phyloP scores from a whole-genome alignment of 1,140 invertebrate genomes.

The Zelostemma sp. region DNA sequence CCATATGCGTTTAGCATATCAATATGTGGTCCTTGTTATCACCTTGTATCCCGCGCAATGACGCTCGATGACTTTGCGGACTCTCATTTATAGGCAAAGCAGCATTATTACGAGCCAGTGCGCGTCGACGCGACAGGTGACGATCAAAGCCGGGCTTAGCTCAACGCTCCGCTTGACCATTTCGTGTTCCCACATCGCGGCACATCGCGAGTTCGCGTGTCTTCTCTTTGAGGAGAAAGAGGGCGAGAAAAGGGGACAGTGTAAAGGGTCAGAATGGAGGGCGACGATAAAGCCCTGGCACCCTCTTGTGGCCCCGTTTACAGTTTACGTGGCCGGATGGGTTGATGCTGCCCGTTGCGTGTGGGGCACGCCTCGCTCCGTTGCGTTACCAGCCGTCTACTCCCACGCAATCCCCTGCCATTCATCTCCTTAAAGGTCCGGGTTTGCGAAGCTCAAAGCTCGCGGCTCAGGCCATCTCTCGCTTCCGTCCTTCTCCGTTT shows the following conservation, averaged over 20 bases:
- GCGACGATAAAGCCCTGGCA: constrained; percentile 16
- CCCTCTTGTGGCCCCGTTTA: constrained; percentile 56
- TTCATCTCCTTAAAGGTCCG: constrained; percentile 43
- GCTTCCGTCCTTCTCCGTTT: constrained; percentile 15
- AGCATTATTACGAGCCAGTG: constrained; percentile 33
- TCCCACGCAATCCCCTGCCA: constrained; percentile 60
- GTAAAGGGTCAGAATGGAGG: constrained; percentile 36
- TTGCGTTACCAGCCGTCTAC: constrained; percentile 67
- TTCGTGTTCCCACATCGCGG: constrained; percentile 57
- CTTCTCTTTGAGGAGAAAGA: constrained; percentile 27
- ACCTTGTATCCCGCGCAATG: not conserved
- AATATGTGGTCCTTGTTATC: no score
- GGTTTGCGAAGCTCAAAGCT: constrained; percentile 36
- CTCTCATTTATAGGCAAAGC: constrained; percentile 26
- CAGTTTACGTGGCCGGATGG: constrained; percentile 66
- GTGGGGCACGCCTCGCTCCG: constrained; percentile 66
- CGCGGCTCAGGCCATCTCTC: constrained; percentile 28
- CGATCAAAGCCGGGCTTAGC: constrained; percentile 63
- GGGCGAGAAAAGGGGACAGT: constrained; percentile 4
- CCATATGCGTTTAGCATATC: no score
- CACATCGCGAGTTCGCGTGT: constrained; percentile 46
- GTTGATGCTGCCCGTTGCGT: constrained; percentile 67
- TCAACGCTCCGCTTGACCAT: constrained; percentile 61
- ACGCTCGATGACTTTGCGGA: constrained; percentile 10
- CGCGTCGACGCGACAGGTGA: constrained; percentile 56